phyloP scores from a whole-genome alignment of 2,797 vertebrate genomes.

The Gymnopithys bicolor region DNA sequence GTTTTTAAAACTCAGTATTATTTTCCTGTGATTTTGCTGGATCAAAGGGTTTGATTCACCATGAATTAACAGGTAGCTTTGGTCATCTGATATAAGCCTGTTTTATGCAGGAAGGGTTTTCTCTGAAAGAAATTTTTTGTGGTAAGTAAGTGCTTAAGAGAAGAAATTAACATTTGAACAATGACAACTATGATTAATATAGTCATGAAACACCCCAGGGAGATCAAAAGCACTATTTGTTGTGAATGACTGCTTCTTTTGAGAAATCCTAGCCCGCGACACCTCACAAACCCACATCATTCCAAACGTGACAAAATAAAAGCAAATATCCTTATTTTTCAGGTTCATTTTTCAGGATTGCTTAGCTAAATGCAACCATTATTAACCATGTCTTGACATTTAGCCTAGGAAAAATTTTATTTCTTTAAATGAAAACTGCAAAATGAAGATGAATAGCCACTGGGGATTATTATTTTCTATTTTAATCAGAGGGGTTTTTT shows the following conservation, averaged over 20 bases:
- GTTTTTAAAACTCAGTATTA: not conserved
- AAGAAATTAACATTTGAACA: not conserved
- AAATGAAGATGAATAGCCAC: not conserved
- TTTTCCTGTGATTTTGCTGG: not conserved
- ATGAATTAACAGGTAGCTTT: not conserved
- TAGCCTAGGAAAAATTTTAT: not conserved
- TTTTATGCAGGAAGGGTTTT: not conserved
- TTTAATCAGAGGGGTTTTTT: not conserved
- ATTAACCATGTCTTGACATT: not conserved
- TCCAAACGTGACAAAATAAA: not conserved
- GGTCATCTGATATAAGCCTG: not conserved
- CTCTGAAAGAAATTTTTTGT: not conserved
- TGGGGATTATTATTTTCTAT: not conserved
- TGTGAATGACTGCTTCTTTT: not conserved
- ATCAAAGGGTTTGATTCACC: not conserved
- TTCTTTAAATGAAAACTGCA: constrained; percentile 10
- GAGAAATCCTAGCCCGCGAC: not conserved
- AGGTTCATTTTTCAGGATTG: not conserved
- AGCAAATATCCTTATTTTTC: not conserved
- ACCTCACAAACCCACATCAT: not conserved
- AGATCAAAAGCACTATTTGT: accelerated
- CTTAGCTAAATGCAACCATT: not conserved
- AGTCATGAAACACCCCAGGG: not conserved
- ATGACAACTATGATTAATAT: not conserved
- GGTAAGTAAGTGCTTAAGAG: not conserved